A percentile compares a stretch with the other conserved stretches of the same genome.
Evolutionary conservation across 2,888 invertebrate genomes (phyloP).

Genomic region (Oxycera nigricornis): DNA sequence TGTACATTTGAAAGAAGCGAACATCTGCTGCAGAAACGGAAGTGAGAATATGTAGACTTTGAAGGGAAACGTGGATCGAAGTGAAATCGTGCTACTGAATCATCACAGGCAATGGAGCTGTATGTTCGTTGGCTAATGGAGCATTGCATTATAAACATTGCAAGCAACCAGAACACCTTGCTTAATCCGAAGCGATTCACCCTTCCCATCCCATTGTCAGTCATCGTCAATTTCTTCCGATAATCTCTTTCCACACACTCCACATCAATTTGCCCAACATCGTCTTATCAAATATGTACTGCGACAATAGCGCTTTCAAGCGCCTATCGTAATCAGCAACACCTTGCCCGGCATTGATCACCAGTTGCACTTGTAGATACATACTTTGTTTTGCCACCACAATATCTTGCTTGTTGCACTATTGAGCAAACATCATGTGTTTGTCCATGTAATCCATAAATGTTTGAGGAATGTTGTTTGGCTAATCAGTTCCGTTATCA

Average conservation of each 20-base stretch:
- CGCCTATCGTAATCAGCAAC: constrained; percentile 11
- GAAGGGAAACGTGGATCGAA: no score
- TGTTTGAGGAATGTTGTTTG: constrained; percentile 10
- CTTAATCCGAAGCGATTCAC: no score
- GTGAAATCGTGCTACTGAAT: no score
- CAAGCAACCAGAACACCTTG: no score
- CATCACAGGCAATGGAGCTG: no score
- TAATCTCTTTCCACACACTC: not conserved
- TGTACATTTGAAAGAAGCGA: no score
- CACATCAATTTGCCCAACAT: not conserved
- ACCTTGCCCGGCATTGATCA: constrained; percentile 17
- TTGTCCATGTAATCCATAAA: constrained; percentile 16
- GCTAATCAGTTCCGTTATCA: constrained; percentile 34
- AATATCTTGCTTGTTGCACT: constrained; percentile 25
- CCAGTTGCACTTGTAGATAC: not conserved
- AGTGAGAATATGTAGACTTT: no score
- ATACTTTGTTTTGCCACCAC: not conserved
- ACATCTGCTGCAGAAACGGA: no score
- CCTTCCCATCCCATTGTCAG: no score
- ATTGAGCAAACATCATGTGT: constrained; percentile 3
- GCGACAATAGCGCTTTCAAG: not conserved
- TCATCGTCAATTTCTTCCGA: not conserved
- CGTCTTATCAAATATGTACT: not conserved
- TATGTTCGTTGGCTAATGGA: no score
- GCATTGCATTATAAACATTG: no score